Evolutionary conservation across 2,888 invertebrate genomes (phyloP), one percentile per base, ranked within the genome.

Genomic region (Volucella bombylans): DNA sequence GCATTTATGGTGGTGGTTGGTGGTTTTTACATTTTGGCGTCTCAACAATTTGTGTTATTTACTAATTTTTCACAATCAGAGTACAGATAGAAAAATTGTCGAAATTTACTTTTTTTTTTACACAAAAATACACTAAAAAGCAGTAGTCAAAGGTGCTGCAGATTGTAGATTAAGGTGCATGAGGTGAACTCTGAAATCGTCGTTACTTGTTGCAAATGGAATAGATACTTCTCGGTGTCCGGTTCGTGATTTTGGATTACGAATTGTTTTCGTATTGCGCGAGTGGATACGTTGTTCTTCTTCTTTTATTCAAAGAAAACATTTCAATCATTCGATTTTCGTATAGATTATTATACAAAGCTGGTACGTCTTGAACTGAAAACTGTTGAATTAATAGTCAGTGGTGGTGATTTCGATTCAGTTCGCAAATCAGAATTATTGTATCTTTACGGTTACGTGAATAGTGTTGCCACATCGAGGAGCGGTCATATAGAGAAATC

Each of bases 391-490:
- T 14, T 41, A 41, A 15, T n/a, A n/a, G 18, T 41, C 11, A 54
- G n/a, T 67, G 50, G 41, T 50, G 38, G 12, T 45, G 10, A 11
- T 38, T 47, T 50, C 41, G 39, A 65, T 52, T 23, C n/a, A n/a
- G n/a, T n/a, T 23, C 23, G 50, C n/a, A 57, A 57, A 38, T 14
- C 9, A 39, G 14, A 55, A 43, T 50, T 47, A 12, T 64, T 64
- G 71, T 71, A 65, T 64, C 39, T 73, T 45, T 80, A 71, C 81
- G 81, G 81, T 85, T 81, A 85, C 80, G 71, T 76, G 68, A 72
- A 59, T 71, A 85, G 80, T 72, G 85, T 81, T 85, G 81, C 85
- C 80, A 85, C 77, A 71, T 81, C 41, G 47, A 41, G 47, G 38
- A 39, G 15, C 11, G 64, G 41, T 65, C 67, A 74, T 43, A 67